These are phyloP conservation scores for Phylloscopus collybita DNA, from an alignment of 2,797 vertebrate genomes.

Conservation along the genomic window DNA sequence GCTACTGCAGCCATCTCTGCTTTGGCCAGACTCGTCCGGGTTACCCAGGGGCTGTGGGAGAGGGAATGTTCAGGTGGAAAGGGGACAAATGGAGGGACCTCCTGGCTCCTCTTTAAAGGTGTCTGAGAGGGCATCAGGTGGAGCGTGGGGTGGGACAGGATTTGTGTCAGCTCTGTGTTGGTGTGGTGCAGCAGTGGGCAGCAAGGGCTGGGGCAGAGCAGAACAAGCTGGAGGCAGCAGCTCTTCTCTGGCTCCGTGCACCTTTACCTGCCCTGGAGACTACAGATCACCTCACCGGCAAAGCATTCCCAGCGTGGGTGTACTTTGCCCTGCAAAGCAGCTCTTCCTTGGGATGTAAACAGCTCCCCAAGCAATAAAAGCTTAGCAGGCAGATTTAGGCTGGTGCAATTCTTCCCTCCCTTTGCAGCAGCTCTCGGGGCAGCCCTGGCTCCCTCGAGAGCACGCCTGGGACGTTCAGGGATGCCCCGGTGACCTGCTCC, in stretches of 20 bases:
- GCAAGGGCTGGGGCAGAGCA: neutral
- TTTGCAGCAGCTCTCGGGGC: neutral
- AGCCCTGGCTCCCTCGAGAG: neutral
- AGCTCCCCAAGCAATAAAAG: neutral
- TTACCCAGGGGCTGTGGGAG: neutral
- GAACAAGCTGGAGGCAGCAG: neutral
- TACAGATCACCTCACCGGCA: neutral
- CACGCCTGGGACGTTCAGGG: rapidly evolving
- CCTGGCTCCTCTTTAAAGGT: neutral
- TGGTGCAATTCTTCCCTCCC: neutral
- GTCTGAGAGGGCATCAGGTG: neutral
- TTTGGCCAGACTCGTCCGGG: neutral
- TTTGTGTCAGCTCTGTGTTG: neutral
- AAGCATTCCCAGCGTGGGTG: neutral
- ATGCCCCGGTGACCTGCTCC: rapidly evolving
- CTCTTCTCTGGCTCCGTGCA: neutral
- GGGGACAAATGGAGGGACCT: neutral
- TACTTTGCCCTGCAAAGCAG: neutral
- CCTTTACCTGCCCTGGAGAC: neutral
- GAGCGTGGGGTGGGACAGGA: rapidly evolving
- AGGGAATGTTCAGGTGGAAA: no score
- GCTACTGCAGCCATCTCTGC: neutral
- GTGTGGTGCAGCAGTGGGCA: neutral
- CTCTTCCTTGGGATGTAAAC: neutral
- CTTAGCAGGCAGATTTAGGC: neutral